Evolutionary conservation across 2,888 invertebrate genomes (phyloP).

Genomic region (Dexiosoma caninum): DNA sequence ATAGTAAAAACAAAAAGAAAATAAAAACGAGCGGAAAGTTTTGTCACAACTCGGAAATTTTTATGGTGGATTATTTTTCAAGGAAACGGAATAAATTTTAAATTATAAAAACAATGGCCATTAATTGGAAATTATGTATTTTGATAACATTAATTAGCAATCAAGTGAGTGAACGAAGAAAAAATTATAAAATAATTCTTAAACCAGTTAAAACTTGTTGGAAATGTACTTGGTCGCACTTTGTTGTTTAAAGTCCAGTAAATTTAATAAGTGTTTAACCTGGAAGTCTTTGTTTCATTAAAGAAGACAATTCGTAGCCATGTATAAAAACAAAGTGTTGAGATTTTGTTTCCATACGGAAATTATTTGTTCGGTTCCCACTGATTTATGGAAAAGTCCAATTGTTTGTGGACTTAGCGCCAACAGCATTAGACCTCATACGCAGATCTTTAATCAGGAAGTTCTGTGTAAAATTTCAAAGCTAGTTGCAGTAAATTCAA

Average conservation of each 20-base stretch:
- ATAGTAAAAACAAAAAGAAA: no score
- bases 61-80: conserved; percentile 16
- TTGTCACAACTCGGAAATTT: neutral
- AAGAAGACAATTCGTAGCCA: no score
- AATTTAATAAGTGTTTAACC: neutral
- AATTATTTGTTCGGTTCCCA: no score
- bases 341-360: no score
- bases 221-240: neutral
- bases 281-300: no score
- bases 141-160: conserved; percentile 54
- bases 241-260: neutral
- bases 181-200: conserved; percentile 12
- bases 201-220: conserved; percentile 40
- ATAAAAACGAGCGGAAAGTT: conserved; percentile 47
- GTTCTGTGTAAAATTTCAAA: no score
- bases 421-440: no score
- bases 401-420: no score
- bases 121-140: conserved; percentile 58
- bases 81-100: neutral
- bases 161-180: conserved; percentile 59
- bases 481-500: no score
- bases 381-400: no score
- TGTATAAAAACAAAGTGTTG: no score
- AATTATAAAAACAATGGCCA: conserved; percentile 55
- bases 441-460: no score